Conservation (phyloP, 2,113 vertebrate species). For the Rhadina sibilatrix region DNA sequence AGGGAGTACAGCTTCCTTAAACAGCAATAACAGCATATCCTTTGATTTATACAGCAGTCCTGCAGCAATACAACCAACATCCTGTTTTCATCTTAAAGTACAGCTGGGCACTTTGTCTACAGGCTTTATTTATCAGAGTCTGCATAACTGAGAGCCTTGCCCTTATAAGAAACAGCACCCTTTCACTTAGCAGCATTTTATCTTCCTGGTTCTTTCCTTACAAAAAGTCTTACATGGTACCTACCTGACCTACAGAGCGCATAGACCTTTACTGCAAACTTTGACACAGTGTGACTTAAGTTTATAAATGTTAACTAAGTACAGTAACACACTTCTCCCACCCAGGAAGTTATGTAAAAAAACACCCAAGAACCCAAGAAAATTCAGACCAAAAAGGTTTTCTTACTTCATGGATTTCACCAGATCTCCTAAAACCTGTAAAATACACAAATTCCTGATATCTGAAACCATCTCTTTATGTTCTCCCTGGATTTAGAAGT, state of each 20-base stretch:
- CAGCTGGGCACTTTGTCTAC: slow-evolving; percentile 39
- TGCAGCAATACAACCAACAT: slow-evolving; percentile 45
- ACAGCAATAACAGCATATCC: slow-evolving; percentile 64
- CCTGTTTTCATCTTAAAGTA: slow-evolving; percentile 66
- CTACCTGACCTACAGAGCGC: background rate
- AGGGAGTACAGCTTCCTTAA: slow-evolving; percentile 53
- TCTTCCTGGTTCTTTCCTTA: background rate
- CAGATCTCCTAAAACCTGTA: background rate
- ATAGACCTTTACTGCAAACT: rapidly evolving
- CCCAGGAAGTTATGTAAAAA: background rate
- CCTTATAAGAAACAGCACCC: background rate
- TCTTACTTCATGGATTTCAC: background rate
- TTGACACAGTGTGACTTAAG: background rate
- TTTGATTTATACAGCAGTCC: slow-evolving; percentile 56
- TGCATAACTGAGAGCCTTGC: background rate
- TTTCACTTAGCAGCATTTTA: background rate
- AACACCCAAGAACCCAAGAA: background rate
- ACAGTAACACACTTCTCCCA: background rate
- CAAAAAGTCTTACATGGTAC: background rate
- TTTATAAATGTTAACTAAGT: background rate
- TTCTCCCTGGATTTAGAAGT: background rate
- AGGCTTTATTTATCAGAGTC: background rate
- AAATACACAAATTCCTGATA: background rate
- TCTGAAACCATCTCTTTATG: background rate
- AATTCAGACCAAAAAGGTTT: background rate